Evolutionary conservation across 2,797 vertebrate species (phyloP).

Genomic region (Columba guinea): DNA sequence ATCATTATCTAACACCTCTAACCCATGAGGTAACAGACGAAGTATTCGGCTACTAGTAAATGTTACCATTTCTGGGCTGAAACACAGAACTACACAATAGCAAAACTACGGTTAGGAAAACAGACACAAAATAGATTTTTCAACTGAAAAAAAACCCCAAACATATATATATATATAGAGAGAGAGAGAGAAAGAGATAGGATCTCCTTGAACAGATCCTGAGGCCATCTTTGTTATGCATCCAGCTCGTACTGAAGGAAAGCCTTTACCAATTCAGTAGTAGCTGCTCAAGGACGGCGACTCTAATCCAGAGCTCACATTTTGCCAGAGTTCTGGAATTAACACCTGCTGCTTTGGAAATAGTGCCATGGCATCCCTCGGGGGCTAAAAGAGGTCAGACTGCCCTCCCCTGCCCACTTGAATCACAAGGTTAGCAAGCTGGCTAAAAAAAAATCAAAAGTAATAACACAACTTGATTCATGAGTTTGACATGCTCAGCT

Average conservation of each 20-base stretch:
- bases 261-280: neutral
- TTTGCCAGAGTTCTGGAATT: constrained; percentile 28
- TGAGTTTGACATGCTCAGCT: neutral
- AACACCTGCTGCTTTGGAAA: constrained; percentile 35
- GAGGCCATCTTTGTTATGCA: neutral
- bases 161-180: neutral
- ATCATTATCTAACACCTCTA: constrained; percentile 31
- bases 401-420: neutral
- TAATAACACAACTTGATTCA: constrained; percentile 30
- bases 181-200: neutral
- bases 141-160: neutral
- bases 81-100: neutral
- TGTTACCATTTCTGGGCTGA: constrained; percentile 4
- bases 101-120: neutral
- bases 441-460: neutral
- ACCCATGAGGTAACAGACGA: neutral
- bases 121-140: neutral
- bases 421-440: neutral
- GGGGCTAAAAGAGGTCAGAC: neutral
- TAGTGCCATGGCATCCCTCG: neutral
- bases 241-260: neutral
- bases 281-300: neutral
- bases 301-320: neutral
- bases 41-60: neutral
- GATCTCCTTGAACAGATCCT: neutral